These are phyloP conservation scores for Channa maculata DNA, from an alignment of 2,113 vertebrate species.

Conservation along the genomic window DNA sequence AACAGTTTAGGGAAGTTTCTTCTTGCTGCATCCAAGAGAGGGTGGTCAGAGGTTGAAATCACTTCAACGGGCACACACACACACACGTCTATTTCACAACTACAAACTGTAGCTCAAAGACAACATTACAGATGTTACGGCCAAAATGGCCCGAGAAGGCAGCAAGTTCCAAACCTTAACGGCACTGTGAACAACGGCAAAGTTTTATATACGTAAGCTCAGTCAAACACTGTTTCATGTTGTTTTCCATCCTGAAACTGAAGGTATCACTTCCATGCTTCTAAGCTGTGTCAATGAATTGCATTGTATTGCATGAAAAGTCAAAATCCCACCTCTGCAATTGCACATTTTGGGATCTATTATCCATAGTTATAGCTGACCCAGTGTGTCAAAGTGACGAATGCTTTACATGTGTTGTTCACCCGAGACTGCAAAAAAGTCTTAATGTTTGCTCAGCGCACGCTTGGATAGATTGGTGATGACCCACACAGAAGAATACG, in stretches of 20 bases:
- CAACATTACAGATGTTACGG: background rate
- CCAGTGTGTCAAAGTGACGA: background rate
- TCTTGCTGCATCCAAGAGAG: background rate
- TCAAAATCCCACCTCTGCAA: background rate
- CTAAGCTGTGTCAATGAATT: background rate
- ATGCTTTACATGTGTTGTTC: background rate
- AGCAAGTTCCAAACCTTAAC: constrained; percentile 11
- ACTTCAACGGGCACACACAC: background rate
- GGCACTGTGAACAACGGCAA: background rate
- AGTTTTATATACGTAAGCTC: constrained; percentile 7
- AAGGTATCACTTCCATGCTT: background rate
- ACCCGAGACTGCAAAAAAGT: too few species aligned
- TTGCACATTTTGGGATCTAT: background rate
- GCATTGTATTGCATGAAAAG: background rate
- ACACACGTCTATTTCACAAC: constrained; percentile 1
- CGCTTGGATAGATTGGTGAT: background rate
- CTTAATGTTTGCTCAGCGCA: too few species aligned
- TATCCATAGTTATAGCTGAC: background rate
- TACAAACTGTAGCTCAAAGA: background rate
- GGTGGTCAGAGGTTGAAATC: background rate
- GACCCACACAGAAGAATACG: background rate
- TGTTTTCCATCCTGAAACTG: constrained; percentile 11
- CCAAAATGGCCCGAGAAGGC: background rate
- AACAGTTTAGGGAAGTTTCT: background rate
- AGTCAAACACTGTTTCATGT: constrained; percentile 7